A percentile compares a stretch with the other conserved stretches of the same genome.
phyloP scores from a whole-genome alignment of 2,888 invertebrate species.

The Meiosimyza decipiens region DNA sequence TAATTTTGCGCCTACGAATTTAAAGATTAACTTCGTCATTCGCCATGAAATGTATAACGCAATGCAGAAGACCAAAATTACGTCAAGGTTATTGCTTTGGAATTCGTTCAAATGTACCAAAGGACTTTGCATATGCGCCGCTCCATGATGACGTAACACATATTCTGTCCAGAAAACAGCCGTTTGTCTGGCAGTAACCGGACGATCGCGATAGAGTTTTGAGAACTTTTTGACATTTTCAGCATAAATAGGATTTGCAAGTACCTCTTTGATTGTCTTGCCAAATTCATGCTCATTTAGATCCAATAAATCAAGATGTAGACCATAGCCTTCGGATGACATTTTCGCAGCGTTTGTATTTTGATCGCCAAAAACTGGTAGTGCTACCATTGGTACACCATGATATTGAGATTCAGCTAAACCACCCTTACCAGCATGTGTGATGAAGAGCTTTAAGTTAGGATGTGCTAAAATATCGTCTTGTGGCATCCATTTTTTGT shows the following conservation, averaged over 20 bases:
- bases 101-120: constrained; percentile 67
- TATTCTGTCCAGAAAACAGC: constrained; percentile 72
- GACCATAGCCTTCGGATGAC: constrained; percentile 54
- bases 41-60: constrained; percentile 42
- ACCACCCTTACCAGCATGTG: constrained; percentile 76
- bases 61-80: constrained; percentile 53
- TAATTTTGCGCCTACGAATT: constrained; percentile 27
- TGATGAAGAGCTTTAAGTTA: constrained; percentile 72
- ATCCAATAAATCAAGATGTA: constrained; percentile 47
- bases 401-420: constrained; percentile 73
- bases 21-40: constrained; percentile 38
- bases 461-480: constrained; percentile 74
- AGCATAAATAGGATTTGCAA: constrained; percentile 55
- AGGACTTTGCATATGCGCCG: constrained; percentile 69
- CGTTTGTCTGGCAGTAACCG: constrained; percentile 68
- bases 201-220: constrained; percentile 69
- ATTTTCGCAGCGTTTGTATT: constrained; percentile 55
- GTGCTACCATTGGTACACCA: constrained; percentile 69
- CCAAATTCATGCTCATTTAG: constrained; percentile 48
- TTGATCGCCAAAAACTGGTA: constrained; percentile 64
- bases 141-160: constrained; percentile 70
- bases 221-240: constrained; percentile 65
- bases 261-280: constrained; percentile 51
- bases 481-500: constrained; percentile 76
- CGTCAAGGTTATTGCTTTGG: constrained; percentile 68